Evolutionary conservation across 2,113 vertebrate species (phyloP).

Genomic region (Rhinolophus ferrumequinum): DNA sequence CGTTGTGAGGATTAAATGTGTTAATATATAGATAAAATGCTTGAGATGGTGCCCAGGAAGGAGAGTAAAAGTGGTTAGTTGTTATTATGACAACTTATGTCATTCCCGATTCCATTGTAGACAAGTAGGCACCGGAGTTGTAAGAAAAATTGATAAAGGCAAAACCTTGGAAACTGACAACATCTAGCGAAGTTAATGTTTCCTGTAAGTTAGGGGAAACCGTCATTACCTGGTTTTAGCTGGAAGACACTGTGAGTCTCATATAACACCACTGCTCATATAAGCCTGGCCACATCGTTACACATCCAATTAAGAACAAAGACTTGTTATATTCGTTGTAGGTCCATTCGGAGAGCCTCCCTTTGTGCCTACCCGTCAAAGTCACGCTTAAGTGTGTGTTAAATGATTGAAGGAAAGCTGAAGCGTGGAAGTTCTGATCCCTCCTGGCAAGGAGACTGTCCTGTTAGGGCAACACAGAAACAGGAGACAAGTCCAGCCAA

Average conservation of each 20-base stretch:
- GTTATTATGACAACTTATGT: no score
- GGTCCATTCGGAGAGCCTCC: background rate
- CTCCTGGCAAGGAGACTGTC: background rate
- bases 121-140: background rate
- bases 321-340: background rate
- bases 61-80: background rate
- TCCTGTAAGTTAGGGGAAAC: background rate
- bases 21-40: background rate
- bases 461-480: background rate
- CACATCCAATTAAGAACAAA: background rate
- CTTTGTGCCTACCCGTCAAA: background rate
- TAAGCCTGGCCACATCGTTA: no score
- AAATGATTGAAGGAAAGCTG: background rate
- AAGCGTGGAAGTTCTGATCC: background rate
- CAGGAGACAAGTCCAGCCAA: background rate
- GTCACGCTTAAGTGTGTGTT: background rate
- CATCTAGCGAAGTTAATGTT: background rate
- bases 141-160: background rate
- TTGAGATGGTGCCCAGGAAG: background rate
- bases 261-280: background rate
- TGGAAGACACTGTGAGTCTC: background rate
- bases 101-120: background rate
- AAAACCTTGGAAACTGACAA: background rate
- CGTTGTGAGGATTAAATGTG: background rate
- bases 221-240: background rate